A percentile compares a stretch with the other conserved stretches of the same genome.
phyloP scores from a whole-genome alignment of 2,797 vertebrate genomes.

The Gymnoscopelus braueri region DNA sequence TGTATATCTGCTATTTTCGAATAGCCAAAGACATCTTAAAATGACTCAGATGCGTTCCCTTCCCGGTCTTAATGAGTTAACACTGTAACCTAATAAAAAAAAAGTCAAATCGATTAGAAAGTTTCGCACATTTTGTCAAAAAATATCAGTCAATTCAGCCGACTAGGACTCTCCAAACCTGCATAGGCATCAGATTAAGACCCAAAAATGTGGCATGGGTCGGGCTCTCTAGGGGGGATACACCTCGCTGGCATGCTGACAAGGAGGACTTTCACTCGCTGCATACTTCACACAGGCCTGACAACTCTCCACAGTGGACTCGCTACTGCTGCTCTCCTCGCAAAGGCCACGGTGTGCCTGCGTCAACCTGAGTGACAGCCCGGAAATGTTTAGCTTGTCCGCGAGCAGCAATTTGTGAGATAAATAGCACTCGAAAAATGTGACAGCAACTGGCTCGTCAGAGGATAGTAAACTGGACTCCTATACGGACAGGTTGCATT shows the following conservation, averaged over 20 bases:
- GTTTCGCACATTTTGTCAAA: no score
- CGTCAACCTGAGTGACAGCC: conserved; percentile 56
- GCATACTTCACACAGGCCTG: conserved; percentile 65
- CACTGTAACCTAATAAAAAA: no score
- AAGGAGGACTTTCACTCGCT: conserved; percentile 54
- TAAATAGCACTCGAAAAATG: conserved; percentile 44
- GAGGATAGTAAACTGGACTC: conserved; percentile 19
- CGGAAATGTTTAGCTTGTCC: conserved; percentile 48
- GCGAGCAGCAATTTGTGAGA: conserved; percentile 47
- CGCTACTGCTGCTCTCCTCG: conserved; percentile 23
- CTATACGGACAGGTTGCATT: conserved; percentile 15
- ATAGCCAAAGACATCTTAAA: no score
- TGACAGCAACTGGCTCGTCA: conserved; percentile 12
- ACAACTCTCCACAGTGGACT: conserved; percentile 28
- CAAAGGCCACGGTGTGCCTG: conserved; percentile 5
- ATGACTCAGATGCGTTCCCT: no score
- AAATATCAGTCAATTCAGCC: no score
- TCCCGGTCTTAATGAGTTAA: no score
- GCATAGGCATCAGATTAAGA: no score
- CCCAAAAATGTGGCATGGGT: no score
- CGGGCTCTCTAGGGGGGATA: no score
- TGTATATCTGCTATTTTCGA: no score
- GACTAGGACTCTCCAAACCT: no score
- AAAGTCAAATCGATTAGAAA: no score
- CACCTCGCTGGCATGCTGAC: conserved; percentile 47